A percentile compares a stretch with the other conserved stretches of the same genome.
These are phyloP conservation scores for Gavialis gangeticus DNA, from an alignment of 2,113 vertebrate species.

Conservation along the genomic window DNA sequence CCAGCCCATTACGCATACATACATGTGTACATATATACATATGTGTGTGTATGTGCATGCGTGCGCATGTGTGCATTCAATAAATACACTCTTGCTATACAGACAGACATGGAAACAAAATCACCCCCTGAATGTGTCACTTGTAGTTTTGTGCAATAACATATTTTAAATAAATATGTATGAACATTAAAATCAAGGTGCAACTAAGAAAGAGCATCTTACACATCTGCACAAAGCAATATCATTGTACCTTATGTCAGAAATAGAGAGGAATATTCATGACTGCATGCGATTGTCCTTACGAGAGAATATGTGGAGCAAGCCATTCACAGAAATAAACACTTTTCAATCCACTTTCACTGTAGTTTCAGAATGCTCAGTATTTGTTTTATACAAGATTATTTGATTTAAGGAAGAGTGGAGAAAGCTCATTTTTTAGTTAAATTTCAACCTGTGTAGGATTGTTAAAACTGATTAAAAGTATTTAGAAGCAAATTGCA, in stretches of 20 bases:
- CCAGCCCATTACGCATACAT: too few species aligned
- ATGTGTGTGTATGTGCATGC: too few species aligned
- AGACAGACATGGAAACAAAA: background rate
- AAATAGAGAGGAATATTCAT: background rate
- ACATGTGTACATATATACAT: too few species aligned
- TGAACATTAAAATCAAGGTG: background rate
- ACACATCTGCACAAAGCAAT: background rate
- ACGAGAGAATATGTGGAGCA: background rate
- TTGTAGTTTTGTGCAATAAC: background rate
- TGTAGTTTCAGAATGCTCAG: background rate
- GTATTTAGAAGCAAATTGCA: slow-evolving; percentile 1
- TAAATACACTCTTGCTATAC: background rate
- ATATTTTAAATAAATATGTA: background rate
- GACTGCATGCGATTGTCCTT: background rate
- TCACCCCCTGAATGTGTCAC: background rate
- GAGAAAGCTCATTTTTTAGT: background rate
- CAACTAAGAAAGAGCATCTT: background rate
- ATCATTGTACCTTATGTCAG: background rate
- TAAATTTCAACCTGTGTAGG: background rate
- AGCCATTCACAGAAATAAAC: background rate
- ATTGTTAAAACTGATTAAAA: background rate
- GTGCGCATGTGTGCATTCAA: too few species aligned
- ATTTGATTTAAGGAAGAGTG: background rate
- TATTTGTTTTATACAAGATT: fast-evolving
- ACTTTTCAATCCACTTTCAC: background rate